These are phyloP conservation scores for Panurus biarmicus DNA, from an alignment of 2,113 vertebrate species.

Conservation along the genomic window DNA sequence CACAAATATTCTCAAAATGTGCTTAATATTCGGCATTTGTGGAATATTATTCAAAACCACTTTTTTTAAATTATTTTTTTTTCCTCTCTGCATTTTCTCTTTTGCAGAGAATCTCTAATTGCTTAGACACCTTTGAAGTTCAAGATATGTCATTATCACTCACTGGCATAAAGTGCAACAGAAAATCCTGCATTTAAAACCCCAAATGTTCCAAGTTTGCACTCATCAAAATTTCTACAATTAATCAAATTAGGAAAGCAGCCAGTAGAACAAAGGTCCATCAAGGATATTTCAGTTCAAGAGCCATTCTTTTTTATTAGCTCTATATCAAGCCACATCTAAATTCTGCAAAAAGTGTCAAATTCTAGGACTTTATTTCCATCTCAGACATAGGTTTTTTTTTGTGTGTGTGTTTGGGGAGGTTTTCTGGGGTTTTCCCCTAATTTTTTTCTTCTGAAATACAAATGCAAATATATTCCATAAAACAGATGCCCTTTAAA, in stretches of 20 bases:
- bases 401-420: not conserved
- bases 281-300: not conserved
- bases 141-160: constrained; percentile 31
- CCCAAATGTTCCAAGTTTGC: not conserved
- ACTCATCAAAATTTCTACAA: constrained; percentile 5
- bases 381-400: not conserved
- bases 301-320: not conserved
- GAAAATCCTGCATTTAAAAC: not conserved
- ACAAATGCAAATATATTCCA: not conserved
- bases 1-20: not conserved
- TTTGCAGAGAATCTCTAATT: constrained; percentile 25
- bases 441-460: not conserved
- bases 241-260: constrained; percentile 2
- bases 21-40: not conserved
- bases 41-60: not conserved
- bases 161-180: not conserved
- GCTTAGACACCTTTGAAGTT: constrained; percentile 49
- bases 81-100: not conserved
- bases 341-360: not conserved
- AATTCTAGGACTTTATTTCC: not conserved
- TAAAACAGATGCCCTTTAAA: not conserved
- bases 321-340: not conserved
- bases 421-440: fast-evolving
- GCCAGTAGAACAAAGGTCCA: not conserved
- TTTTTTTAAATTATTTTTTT: not conserved